Conservation (phyloP, 2,888 invertebrate genomes). For the Luffia ferchaultella region DNA sequence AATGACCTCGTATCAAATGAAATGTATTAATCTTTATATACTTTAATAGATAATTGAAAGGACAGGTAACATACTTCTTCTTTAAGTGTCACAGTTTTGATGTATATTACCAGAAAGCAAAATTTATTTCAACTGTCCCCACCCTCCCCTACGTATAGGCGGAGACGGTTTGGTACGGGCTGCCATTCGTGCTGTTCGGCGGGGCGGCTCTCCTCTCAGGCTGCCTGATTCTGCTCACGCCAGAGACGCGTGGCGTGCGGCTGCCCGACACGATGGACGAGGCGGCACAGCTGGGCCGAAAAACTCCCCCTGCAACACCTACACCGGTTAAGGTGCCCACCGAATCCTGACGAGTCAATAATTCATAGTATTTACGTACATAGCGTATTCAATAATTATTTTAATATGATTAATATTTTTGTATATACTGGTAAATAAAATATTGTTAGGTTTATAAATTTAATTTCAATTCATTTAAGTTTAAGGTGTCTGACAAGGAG, state of each 20-base stretch:
- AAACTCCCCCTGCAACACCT: background rate
- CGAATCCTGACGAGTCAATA: no score
- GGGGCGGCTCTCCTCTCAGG: constrained; percentile 57
- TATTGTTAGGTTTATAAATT: no score
- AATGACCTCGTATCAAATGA: no score
- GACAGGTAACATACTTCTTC: no score
- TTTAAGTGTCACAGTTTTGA: no score
- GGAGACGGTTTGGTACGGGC: constrained; percentile 31
- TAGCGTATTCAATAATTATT: constrained; percentile 1
- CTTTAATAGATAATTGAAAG: no score
- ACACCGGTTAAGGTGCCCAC: no score
- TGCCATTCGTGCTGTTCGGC: constrained; percentile 64
- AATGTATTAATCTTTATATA: no score
- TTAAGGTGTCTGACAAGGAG: background rate
- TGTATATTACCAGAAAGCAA: no score
- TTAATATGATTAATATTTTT: no score
- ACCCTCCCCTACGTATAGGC: constrained; percentile 30
- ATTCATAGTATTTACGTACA: constrained; percentile 8
- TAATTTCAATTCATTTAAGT: background rate
- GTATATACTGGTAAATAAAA: no score
- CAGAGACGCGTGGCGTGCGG: constrained; percentile 63
- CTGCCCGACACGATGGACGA: constrained; percentile 39
- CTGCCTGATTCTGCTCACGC: constrained; percentile 55
- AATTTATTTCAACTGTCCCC: no score
- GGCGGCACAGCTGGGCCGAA: constrained; percentile 18